Evolutionary conservation across 1,140 invertebrate species (phyloP).

Genomic region (Sycophaga agraensis): DNA sequence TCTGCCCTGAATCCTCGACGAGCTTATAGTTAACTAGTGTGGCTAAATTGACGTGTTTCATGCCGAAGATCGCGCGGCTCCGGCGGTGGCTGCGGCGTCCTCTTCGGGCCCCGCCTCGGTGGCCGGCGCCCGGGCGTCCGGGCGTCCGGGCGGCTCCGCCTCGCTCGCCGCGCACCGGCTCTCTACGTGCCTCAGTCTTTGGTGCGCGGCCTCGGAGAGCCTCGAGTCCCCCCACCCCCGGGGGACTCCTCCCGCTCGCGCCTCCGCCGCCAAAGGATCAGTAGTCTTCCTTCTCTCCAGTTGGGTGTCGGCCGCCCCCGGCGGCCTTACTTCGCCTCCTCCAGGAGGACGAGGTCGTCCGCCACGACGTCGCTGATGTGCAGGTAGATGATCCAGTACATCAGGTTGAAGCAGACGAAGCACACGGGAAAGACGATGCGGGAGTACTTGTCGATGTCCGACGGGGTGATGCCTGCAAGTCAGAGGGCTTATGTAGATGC

Average conservation of each 20-base stretch:
- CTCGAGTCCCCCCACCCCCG: too few relatives aligned
- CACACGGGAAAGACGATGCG: conserved; percentile 94
- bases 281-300: conserved; percentile 30
- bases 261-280: conserved; percentile 11
- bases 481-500: not conserved
- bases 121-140: too few relatives aligned
- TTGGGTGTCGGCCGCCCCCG: too few relatives aligned
- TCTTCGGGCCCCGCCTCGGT: too few relatives aligned
- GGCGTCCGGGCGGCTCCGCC: too few relatives aligned
- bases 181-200: conserved; percentile 26
- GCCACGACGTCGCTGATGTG: conserved; percentile 93
- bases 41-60: conserved; percentile 50
- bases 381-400: conserved; percentile 97
- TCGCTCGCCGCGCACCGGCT: too few relatives aligned
- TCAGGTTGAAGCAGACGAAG: conserved; percentile 96
- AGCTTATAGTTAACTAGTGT: conserved; percentile 43
- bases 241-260: not conserved
- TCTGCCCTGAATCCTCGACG: too few relatives aligned
- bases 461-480: conserved; percentile 78
- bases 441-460: conserved; percentile 96
- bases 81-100: too few relatives aligned
- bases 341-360: conserved; percentile 85
- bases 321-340: conserved; percentile 77
- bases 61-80: conserved; percentile 13
- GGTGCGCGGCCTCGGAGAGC: conserved; percentile 9